Evolutionary conservation across 2,888 invertebrate genomes (phyloP).

Genomic region (Lasioglossum lativentre): DNA sequence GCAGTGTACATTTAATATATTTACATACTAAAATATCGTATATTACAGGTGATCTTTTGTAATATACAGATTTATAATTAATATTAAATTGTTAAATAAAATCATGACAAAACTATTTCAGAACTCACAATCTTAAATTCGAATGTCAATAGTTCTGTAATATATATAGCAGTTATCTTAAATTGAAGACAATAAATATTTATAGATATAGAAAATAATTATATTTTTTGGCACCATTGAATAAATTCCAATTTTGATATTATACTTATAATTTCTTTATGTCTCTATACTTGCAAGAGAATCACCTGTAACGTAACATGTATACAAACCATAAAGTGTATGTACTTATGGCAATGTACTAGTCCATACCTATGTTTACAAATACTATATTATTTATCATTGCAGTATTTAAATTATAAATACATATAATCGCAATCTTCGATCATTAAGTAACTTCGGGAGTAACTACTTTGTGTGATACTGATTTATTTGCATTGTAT

Average conservation of each 20-base stretch:
- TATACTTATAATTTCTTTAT: not conserved
- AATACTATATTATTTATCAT: slow-evolving; percentile 39
- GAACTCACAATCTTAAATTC: not conserved
- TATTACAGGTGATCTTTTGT: slow-evolving; percentile 55
- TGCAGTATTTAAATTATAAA: slow-evolving; percentile 41
- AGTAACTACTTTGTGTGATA: slow-evolving; percentile 61
- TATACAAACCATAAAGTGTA: slow-evolving; percentile 41
- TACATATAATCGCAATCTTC: slow-evolving; percentile 21
- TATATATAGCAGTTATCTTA: slow-evolving; percentile 12
- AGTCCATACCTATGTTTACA: slow-evolving; percentile 45
- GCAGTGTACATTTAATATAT: slow-evolving; percentile 50
- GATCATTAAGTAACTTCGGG: slow-evolving; percentile 50
- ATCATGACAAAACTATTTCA: slow-evolving; percentile 8
- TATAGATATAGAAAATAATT: slow-evolving; percentile 26
- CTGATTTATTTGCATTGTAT: slow-evolving; percentile 42
- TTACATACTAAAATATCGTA: slow-evolving; percentile 58
- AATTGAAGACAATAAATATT: slow-evolving; percentile 23
- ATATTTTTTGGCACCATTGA: slow-evolving; percentile 60
- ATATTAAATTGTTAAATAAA: slow-evolving; percentile 6
- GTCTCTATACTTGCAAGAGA: slow-evolving; percentile 39
- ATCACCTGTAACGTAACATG: slow-evolving; percentile 51
- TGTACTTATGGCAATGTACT: slow-evolving; percentile 41
- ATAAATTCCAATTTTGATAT: slow-evolving; percentile 40
- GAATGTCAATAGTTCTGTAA: not conserved
- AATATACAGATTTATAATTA: slow-evolving; percentile 16